A percentile compares a stretch with the other conserved stretches of the same genome.
phyloP scores from a whole-genome alignment of 2,113 vertebrate genomes.

The Gymnobelideus leadbeateri region DNA sequence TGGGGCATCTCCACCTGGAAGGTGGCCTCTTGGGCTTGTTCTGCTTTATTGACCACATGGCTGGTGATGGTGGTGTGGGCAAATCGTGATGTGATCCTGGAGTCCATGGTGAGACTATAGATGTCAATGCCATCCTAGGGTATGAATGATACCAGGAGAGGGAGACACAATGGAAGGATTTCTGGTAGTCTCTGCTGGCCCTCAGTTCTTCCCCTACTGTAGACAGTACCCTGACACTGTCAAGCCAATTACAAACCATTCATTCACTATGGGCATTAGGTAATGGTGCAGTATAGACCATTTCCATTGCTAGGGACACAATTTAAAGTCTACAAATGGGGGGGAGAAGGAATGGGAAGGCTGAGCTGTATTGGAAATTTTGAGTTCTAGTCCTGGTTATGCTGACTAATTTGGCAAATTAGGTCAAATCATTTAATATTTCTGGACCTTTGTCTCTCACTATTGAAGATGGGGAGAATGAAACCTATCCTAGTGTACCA shows the following conservation, averaged over 20 bases:
- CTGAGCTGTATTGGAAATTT: neutral
- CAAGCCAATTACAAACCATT: neutral
- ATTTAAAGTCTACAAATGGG: neutral
- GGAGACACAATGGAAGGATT: neutral
- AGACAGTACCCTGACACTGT: neutral
- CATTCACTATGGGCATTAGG: neutral
- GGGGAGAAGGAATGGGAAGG: neutral
- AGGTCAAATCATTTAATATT: neutral
- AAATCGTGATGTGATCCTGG: slow-evolving; percentile 90
- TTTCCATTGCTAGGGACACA: neutral
- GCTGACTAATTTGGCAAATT: neutral
- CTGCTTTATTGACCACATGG: slow-evolving; percentile 88
- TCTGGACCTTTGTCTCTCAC: neutral
- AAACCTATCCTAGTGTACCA: neutral
- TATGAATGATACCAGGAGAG: neutral
- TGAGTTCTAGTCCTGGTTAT: neutral
- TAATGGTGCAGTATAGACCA: neutral
- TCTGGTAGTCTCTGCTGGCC: neutral
- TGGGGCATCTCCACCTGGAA: slow-evolving; percentile 94
- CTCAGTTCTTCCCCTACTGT: neutral
- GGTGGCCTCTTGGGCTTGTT: slow-evolving; percentile 84
- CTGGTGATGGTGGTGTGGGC: slow-evolving; percentile 92
- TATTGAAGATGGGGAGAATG: neutral
- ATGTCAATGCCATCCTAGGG: slow-evolving; percentile 85
- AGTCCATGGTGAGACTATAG: slow-evolving; percentile 92